phyloP scores from a whole-genome alignment of 2,888 invertebrate species.

The Pandemis cinnamomeana region DNA sequence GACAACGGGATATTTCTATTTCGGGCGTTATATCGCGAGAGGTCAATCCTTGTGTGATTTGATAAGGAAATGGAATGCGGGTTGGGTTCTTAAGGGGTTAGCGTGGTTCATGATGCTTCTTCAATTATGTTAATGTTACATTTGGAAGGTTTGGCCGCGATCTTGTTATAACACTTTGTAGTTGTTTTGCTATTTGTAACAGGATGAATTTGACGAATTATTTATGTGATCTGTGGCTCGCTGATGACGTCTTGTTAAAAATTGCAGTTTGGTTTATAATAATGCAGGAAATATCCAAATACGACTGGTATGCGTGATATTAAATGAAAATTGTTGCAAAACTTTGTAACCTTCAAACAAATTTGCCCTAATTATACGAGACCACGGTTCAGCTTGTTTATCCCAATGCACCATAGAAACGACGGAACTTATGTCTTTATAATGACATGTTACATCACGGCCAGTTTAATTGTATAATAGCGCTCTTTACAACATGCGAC shows the following conservation, averaged over 20 bases:
- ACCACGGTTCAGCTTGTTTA: constrained; percentile 5
- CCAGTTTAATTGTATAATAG: constrained; percentile 30
- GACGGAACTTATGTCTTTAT: constrained; percentile 31
- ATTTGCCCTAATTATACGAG: constrained; percentile 15
- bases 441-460: constrained; percentile 32
- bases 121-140: neutral
- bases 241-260: no score
- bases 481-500: constrained; percentile 10
- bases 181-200: neutral
- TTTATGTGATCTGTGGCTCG: no score
- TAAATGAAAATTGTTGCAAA: neutral
- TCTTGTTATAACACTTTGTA: neutral
- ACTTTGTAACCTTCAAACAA: constrained; percentile 12
- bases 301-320: neutral
- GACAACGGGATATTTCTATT: neutral
- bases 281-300: neutral
- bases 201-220: neutral
- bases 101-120: neutral
- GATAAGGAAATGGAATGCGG: constrained; percentile 1
- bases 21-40: neutral
- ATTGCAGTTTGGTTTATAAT: neutral
- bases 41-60: constrained; percentile 7
- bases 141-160: no score
- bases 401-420: constrained; percentile 20
- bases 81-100: neutral